Conservation (phyloP, 23 tunicate species). For the Trididemnum clinides region DNA sequence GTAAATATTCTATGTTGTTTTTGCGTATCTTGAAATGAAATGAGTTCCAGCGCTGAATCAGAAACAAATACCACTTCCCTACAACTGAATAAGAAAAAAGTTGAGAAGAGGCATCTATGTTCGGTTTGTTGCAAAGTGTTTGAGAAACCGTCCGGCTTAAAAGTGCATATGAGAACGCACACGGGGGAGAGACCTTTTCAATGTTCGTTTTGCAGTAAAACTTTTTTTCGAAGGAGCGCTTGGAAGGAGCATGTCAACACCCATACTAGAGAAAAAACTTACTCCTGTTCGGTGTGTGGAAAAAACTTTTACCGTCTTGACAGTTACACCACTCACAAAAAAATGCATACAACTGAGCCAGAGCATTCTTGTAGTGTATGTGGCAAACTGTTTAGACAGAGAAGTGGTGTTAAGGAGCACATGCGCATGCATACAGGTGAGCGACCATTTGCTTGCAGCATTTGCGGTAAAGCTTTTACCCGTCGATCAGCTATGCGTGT, state of each 20-base stretch:
- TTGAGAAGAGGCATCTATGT: too few relatives aligned
- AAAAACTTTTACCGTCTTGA: too few relatives aligned
- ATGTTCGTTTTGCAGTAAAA: not conserved
- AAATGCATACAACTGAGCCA: not conserved
- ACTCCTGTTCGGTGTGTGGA: not conserved
- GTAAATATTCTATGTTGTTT: too few relatives aligned
- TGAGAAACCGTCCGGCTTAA: too few relatives aligned
- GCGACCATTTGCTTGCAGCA: not conserved
- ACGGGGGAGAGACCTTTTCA: not conserved
- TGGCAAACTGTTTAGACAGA: not conserved
- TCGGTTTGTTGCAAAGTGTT: too few relatives aligned
- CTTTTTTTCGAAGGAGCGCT: not conserved
- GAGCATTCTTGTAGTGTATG: not conserved
- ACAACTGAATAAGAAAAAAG: too few relatives aligned
- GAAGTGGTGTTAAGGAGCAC: not conserved
- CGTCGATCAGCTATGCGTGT: not conserved
- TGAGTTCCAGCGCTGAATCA: too few relatives aligned
- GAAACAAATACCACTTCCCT: too few relatives aligned
- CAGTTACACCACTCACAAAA: not conserved
- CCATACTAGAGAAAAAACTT: not conserved
- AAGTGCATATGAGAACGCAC: not conserved
- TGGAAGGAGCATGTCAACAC: not conserved
- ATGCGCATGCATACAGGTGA: not conserved
- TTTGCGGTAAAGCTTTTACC: not conserved
- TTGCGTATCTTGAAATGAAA: too few relatives aligned